These are phyloP conservation scores for Tor tambroides DNA, from an alignment of 2,113 vertebrate species.

Conservation along the genomic window DNA sequence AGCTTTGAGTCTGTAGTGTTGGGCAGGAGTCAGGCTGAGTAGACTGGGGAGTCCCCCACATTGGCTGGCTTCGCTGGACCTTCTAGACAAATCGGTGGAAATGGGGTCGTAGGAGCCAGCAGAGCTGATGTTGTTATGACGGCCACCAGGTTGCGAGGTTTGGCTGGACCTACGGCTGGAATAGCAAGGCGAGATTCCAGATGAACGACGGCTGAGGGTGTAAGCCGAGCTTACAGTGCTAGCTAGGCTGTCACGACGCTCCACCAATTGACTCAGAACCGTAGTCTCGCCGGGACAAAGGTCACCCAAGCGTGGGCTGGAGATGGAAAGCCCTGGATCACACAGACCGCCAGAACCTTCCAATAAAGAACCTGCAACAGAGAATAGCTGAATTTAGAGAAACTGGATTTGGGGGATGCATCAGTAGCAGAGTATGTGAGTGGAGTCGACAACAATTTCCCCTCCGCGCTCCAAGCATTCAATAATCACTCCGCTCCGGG, in stretches of 20 bases:
- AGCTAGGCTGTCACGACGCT: slow-evolving; percentile 85
- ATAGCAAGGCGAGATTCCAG: slow-evolving; percentile 90
- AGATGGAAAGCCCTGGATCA: slow-evolving; percentile 76
- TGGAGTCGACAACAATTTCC: too few species aligned
- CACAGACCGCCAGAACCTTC: slow-evolving; percentile 72
- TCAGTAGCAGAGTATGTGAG: too few species aligned
- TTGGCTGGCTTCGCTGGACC: slow-evolving; percentile 89
- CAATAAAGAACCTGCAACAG: slow-evolving; percentile 66
- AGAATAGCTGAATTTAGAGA: background rate
- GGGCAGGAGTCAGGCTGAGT: slow-evolving; percentile 83
- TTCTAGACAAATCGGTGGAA: slow-evolving; percentile 87
- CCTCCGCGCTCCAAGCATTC: too few species aligned
- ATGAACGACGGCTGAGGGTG: slow-evolving; percentile 88
- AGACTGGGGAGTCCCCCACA: slow-evolving; percentile 75
- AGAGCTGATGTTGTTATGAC: slow-evolving; percentile 82
- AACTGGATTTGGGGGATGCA: background rate
- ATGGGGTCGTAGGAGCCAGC: slow-evolving; percentile 89
- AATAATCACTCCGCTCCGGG: too few species aligned
- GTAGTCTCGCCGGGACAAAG: slow-evolving; percentile 79
- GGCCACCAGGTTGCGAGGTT: slow-evolving; percentile 80
- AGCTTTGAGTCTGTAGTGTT: too few species aligned
- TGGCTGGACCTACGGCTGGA: slow-evolving; percentile 90
- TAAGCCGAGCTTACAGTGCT: slow-evolving; percentile 90
- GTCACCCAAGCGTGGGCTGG: slow-evolving; percentile 75
- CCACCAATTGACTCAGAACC: slow-evolving; percentile 77